Evolutionary conservation across 30 jellyfish, hydroid and myxozoan genomes (phyloP), one percentile per base, ranked within the genome.

Genomic region (Aurelia sp.): DNA sequence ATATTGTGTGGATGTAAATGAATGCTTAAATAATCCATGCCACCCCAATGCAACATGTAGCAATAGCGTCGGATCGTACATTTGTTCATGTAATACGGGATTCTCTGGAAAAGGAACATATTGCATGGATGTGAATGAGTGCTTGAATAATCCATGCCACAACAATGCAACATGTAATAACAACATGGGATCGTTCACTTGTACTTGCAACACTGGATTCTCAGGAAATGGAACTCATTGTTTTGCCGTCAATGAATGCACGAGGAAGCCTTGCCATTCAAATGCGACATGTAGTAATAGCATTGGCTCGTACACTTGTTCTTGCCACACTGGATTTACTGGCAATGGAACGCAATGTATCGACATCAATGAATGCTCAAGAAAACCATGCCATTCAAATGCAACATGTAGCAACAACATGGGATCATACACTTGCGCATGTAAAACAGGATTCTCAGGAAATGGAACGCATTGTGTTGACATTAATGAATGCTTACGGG

Each of bases 281-380:
- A 72, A 40, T 41, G 82, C 70, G 4, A 72, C 40, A 8, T 72
- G 82, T 47, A 17, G 55, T 12, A 72, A 72, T 31, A 72, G 10
- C 13, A 12, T 16, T 0, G 67, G 67, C 4, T 72, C 82, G 17
- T 72, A 41, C 53, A 40, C 82, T 13, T 72, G 82, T 38, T 0
- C 80, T 3, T 82, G 92, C 61, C 57, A 55, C 5, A 16, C 57
- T 3, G 92, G 92, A 9, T 82, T 16, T 35, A 11, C 92, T 16
- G 92, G 92, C 13, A 69, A 82, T 82, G 92, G 92, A 8, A 22
- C 77, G 10, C n/a, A 18, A 20, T 82, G 92, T 61, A 17, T 21
- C 2, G 88, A 88, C 24, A 60, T 77, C 10, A 59, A 78, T 78
- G 91, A 88, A 35, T 88, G 96, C 92, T 19, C 30, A 3, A 60